A percentile compares a stretch with the other conserved stretches of the same genome.
phyloP scores from a whole-genome alignment of 2,113 vertebrate species.

The Quiscalus mexicanus region DNA sequence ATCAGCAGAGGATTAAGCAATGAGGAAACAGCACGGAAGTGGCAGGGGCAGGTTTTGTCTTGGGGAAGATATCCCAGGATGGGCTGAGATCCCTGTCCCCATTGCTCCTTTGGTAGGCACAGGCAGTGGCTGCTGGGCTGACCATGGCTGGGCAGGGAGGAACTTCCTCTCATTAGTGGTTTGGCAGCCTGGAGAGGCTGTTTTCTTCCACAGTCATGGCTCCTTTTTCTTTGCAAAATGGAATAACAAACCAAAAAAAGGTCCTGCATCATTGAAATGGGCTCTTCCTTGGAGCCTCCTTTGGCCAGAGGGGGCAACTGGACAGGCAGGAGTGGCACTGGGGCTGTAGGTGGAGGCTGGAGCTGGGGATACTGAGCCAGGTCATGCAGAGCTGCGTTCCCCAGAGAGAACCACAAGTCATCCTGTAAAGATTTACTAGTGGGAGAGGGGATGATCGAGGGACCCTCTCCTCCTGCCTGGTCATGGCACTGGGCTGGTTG shows the following conservation, averaged over 20 bases:
- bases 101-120: background rate
- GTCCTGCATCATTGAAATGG: rapidly evolving
- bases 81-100: background rate
- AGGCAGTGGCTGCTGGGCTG: background rate
- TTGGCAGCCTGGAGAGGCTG: background rate
- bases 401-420: background rate
- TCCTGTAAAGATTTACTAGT: background rate
- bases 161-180: background rate
- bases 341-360: background rate
- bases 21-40: background rate
- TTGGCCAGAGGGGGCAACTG: background rate
- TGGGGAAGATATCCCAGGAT: background rate
- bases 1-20: background rate
- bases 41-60: background rate
- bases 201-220: background rate
- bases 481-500: background rate
- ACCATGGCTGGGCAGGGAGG: background rate
- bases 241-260: background rate
- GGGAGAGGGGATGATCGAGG: rapidly evolving
- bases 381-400: background rate
- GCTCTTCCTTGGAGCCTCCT: background rate
- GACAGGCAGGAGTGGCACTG: background rate
- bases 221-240: background rate
- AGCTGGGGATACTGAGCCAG: background rate
- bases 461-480: background rate